Evolutionary conservation across 2,797 vertebrate genomes (phyloP), one percentile per base, ranked within the genome.

Genomic region (Urophycis tenuis): DNA sequence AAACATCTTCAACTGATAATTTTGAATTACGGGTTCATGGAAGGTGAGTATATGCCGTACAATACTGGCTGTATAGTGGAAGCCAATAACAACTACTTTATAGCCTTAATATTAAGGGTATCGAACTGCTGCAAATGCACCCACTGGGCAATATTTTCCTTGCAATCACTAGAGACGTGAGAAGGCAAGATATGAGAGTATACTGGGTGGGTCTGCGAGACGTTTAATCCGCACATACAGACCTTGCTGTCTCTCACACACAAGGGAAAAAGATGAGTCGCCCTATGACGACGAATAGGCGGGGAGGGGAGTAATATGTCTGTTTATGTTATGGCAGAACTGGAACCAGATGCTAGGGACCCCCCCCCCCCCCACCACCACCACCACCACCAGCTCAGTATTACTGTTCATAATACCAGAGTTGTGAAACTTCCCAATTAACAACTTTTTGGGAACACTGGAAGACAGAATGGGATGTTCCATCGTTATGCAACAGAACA

Each of bases 331-430:
- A 92, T 41, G 30, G 31, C 9, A 73, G 88, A 92, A 90, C 81
- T 75, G 86, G 79, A 86, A 88, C 81, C 93, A 94, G 90, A 94
- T 93, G 78, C 78, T 77, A 35, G 60, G 25, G 25, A 35, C 34
- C 78, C 72, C 53, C 73, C 78, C 34, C 33, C 53, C 77, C 82
- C 74, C 73, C 78, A 36, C 32, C 49, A 77, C 83, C 84, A 83
- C 80, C 35, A 36, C 35, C 35, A 36, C 39, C 39, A 41, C 39
- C 5, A 2, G 14, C 39, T 8, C 5, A 41, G 2, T n/a, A 4
- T n/a, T 10, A 60, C 53, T 60, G 29, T 1, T 25, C 19, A 22
- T n/a, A n/a, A 64, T 64, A 64, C 53, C 29, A 67, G n/a, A 67
- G 25, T 67, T 67, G 60, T 67, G 60, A 67, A 67, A 67, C 60